Base-by-base conservation (phyloP, 2,888 invertebrate genomes). In the Epicampocera succincta region DNA sequence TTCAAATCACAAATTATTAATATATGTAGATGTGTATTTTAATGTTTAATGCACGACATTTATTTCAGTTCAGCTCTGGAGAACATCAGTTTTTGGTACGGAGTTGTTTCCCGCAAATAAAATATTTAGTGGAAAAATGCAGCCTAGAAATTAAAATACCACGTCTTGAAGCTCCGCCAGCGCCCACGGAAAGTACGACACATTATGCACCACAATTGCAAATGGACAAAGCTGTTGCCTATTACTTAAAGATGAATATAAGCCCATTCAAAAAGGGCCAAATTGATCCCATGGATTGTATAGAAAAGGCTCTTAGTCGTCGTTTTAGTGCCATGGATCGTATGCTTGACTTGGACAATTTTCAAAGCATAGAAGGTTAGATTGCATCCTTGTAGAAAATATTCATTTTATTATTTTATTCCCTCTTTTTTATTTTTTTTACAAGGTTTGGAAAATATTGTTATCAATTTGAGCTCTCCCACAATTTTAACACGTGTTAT, bases 71-170 rank as follows among this genome's bases (percentile, higher is more conserved):
- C 61, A 83, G 85, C 1, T n/a, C 63, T 0, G 85, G 84, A 1
- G 88, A 88, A 33, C 90, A 90, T 83, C 86, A 86, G 0, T 90
- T 90, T 74, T 75, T 89, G 19, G 87, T 89, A 8, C 89, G 90
- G 4, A 84, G 87, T 9, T 89, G 90, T 54, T 89, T 83, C 44
- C 87, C 87, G 17, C 90, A 90, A 65, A 84, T 90, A 1, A 84
- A 85, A 15, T 83, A 87, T 58, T 74, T 90, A 66, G 87, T 86
- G 3, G 68, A 86, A 1, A 76, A 66, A 1, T 85, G 86, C 15
- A 87, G 88, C 75, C 83, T 90, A 4, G 84, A 88, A 60, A 83
- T 89, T 33, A 85, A 85, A 65, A 80, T 89, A 60, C 88, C 89
- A 0, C 69, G 85, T 0, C 65, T 73, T 29, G 80, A 4, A 50